phyloP scores from a whole-genome alignment of 2,797 vertebrate genomes.

The Silurus lanzhouensis region DNA sequence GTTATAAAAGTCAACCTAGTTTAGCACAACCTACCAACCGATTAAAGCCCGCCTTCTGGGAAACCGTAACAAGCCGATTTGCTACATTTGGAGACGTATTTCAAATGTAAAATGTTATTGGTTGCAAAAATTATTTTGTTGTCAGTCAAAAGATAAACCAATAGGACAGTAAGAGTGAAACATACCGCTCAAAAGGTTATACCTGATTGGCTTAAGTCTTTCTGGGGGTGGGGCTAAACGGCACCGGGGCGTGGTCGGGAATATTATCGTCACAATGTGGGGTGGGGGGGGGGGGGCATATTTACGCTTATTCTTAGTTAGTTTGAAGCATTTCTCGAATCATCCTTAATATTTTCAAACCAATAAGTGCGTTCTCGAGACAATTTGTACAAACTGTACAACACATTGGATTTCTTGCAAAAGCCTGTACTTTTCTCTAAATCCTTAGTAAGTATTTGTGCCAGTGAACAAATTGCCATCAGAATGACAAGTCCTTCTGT shows the following conservation, averaged over 20 bases:
- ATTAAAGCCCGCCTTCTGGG: not conserved
- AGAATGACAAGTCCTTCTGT: too few species aligned
- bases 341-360: too few species aligned
- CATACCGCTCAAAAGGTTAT: not conserved
- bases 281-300: too few species aligned
- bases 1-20: not conserved
- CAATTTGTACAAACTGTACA: too few species aligned
- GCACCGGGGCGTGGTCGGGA: not conserved
- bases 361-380: too few species aligned
- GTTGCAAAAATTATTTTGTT: not conserved
- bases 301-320: too few species aligned
- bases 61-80: not conserved
- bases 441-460: too few species aligned
- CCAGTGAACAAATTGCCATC: too few species aligned
- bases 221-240: not conserved
- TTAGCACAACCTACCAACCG: conserved; percentile 1
- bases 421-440: too few species aligned
- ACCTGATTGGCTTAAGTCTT: not conserved
- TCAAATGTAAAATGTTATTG: not conserved
- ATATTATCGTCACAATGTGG: not conserved
- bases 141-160: not conserved
- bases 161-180: not conserved
- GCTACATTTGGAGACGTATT: not conserved
- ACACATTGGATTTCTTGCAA: too few species aligned
- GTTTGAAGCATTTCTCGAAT: too few species aligned